phyloP scores from a whole-genome alignment of 2,797 vertebrate species.

The Sparidentex hasta region DNA sequence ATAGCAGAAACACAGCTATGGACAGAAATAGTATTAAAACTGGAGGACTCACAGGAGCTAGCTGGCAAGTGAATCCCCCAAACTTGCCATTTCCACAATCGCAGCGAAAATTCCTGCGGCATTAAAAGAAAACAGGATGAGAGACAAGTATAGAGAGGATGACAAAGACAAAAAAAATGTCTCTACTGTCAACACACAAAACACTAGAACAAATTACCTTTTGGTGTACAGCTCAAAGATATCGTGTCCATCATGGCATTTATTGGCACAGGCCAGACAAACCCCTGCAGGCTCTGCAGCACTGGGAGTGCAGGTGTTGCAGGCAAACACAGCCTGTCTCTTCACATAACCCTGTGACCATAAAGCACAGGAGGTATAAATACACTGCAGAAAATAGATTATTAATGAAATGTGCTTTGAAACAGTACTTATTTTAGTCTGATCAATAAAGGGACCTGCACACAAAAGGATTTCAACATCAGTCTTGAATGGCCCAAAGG shows the following conservation, averaged over 20 bases:
- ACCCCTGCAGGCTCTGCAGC: slow-evolving; percentile 91
- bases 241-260: slow-evolving; percentile 94
- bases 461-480: too few relatives aligned
- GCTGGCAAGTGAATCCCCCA: slow-evolving; percentile 90
- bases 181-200: neutral
- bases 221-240: slow-evolving; percentile 96
- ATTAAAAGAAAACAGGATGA: slow-evolving; percentile 22
- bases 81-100: slow-evolving; percentile 97
- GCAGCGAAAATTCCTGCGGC: slow-evolving; percentile 83
- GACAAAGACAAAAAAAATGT: neutral
- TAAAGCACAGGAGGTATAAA: neutral
- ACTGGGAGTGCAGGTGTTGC: slow-evolving; percentile 90
- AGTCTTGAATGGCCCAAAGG: neutral
- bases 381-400: neutral
- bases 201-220: slow-evolving; percentile 81
- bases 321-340: slow-evolving; percentile 94
- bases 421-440: too few relatives aligned
- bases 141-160: neutral
- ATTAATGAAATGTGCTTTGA: neutral
- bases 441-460: too few relatives aligned
- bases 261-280: slow-evolving; percentile 93
- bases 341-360: slow-evolving; percentile 91
- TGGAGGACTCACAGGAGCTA: slow-evolving; percentile 88
- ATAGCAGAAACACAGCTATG: neutral
- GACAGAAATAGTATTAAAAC: neutral